Percentiles rank a stretch among this genome's conserved stretches.
Conservation (phyloP, 1,140 invertebrate species). For the Centruroides vittatus region DNA sequence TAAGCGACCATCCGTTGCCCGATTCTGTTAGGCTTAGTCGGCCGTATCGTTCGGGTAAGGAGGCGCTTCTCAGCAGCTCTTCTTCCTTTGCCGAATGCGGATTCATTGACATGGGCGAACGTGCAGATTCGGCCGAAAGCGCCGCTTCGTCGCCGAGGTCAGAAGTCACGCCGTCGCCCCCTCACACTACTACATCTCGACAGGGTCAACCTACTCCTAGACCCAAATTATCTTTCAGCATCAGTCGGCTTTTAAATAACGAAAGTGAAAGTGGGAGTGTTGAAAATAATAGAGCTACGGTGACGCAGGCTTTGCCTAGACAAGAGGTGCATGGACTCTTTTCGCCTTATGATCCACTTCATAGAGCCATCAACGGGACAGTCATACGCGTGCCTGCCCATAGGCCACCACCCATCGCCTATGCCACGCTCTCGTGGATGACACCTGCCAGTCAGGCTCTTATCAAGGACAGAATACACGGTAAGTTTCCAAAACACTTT, state of each 20-base stretch:
- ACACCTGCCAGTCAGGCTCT: constrained; percentile 47
- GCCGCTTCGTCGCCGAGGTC: too few species aligned
- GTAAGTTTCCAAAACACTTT: constrained; percentile 36
- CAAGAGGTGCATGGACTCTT: constrained; percentile 2
- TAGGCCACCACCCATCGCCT: constrained; percentile 35
- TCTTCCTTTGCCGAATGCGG: too few species aligned
- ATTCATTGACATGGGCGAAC: too few species aligned
- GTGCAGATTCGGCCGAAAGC: too few species aligned
- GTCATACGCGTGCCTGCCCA: constrained; percentile 80
- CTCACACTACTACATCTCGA: too few species aligned
- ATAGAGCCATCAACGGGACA: constrained; percentile 28
- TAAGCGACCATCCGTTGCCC: too few species aligned
- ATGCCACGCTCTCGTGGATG: constrained; percentile 40
- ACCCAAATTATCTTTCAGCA: constrained; percentile 14
- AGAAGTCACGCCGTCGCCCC: too few species aligned
- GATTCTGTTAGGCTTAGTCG: too few species aligned
- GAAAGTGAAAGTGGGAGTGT: constrained; percentile 6
- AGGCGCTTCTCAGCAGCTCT: too few species aligned
- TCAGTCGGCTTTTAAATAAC: constrained; percentile 12
- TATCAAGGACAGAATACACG: constrained; percentile 72
- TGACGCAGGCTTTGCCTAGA: constrained; percentile 5
- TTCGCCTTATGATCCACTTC: constrained; percentile 12
- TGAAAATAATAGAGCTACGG: neutral
- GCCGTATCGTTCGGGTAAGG: too few species aligned
- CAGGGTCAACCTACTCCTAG: too few species aligned